Conservation (phyloP, 2,888 invertebrate species). For the Oscheius sp. region DNA sequence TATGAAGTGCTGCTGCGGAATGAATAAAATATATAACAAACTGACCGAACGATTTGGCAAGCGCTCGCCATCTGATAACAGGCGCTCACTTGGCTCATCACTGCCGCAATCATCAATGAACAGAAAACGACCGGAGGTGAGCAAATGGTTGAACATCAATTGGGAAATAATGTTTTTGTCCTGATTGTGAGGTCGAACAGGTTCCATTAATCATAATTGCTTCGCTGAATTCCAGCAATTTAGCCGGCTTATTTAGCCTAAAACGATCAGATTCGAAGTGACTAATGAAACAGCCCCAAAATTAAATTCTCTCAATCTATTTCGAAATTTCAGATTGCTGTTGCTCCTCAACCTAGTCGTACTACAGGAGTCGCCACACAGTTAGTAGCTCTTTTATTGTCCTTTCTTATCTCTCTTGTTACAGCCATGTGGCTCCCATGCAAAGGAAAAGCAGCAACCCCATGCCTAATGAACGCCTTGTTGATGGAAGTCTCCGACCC, state of each 20-base stretch:
- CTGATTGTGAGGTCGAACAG: not conserved
- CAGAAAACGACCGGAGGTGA: constrained; percentile 27
- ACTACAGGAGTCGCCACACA: constrained; percentile 6
- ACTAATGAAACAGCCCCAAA: not conserved
- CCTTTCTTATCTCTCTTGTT: not conserved
- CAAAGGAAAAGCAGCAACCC: constrained; percentile 17
- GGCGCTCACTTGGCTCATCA: constrained; percentile 18
- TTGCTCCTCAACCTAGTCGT: constrained; percentile 38
- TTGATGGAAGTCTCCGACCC: constrained; percentile 26
- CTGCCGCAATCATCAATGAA: constrained; percentile 13
- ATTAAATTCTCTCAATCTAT: not conserved
- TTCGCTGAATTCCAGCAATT: no score
- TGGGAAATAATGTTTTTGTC: not conserved
- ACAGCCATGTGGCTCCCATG: constrained; percentile 28
- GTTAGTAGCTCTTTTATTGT: constrained; percentile 1
- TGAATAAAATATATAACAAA: constrained; percentile 30
- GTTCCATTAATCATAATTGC: constrained; percentile 3
- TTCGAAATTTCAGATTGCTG: constrained; percentile 42
- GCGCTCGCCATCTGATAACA: constrained; percentile 24
- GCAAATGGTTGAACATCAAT: not conserved
- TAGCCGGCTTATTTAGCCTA: no score
- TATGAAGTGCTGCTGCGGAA: constrained; percentile 30
- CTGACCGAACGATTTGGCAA: constrained; percentile 31
- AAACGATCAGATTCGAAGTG: not conserved
- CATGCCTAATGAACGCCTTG: constrained; percentile 26